phyloP scores from a whole-genome alignment of 2,113 vertebrate genomes.

The Plectropomus leopardus region DNA sequence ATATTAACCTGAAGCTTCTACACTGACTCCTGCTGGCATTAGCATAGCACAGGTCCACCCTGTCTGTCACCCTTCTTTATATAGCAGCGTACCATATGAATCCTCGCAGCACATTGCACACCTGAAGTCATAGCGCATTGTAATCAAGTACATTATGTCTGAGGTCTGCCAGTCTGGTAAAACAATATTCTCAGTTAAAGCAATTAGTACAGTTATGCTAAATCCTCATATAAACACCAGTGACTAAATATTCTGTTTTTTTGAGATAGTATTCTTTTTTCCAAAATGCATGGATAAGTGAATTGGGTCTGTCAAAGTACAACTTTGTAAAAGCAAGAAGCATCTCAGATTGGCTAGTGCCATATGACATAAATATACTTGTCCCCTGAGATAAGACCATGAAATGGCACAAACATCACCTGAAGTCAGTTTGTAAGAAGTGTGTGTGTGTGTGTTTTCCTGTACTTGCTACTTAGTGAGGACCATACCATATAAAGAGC shows the following conservation, averaged over 20 bases:
- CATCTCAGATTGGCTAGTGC: not conserved
- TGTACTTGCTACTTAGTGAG: too few species aligned
- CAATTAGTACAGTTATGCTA: not conserved
- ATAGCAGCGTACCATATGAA: conserved; percentile 10
- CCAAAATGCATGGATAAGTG: not conserved
- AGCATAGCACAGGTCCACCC: not conserved
- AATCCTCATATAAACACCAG: not conserved
- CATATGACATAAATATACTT: conserved; percentile 22
- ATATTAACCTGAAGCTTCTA: conserved; percentile 20
- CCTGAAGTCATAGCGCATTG: conserved; percentile 1
- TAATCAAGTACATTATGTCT: conserved; percentile 13
- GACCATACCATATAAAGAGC: too few species aligned
- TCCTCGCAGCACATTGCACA: conserved; percentile 1
- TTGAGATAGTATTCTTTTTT: not conserved
- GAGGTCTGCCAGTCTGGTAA: not conserved
- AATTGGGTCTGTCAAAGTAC: not conserved
- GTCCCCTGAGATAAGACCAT: conserved; percentile 61
- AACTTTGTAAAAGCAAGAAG: not conserved
- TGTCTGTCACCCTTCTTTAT: not conserved
- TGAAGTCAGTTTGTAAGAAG: conserved; percentile 8
- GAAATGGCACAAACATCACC: conserved; percentile 48
- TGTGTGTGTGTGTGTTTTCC: conserved; percentile 3
- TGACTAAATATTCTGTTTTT: not conserved
- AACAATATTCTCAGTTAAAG: conserved; percentile 3
- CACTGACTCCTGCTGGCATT: conserved; percentile 1